Base-by-base conservation (phyloP, 1,140 invertebrate genomes). In the Diabrotica undecimpunctata region DNA sequence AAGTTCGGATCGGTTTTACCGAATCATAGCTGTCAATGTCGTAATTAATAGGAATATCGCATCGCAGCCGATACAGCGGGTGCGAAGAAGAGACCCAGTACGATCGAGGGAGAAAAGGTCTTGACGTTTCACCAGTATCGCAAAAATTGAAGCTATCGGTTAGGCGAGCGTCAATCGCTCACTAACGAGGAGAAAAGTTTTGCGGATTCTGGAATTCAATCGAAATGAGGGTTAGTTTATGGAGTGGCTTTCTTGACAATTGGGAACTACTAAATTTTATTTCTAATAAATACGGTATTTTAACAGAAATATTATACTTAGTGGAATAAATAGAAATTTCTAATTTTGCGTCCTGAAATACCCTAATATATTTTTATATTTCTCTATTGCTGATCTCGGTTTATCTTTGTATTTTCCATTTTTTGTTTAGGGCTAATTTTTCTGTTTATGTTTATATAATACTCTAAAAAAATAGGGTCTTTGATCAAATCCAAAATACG, bases 101-200 rank as follows among this genome's bases (percentile, higher is more conserved):
- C 53, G 46, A 50, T 50, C 46, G n/a, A 10, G 46, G n/a, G 9
- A 50, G 9, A 50, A 10, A 10, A 10, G 9, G n/a, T 10, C 9
- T 5, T 50, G 46, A 12, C 46, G n/a, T 54, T 37, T 57, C 37
- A 6, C 8, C 11, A 12, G 55, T 57, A 57, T 5, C 25, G 11
- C n/a, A 57, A 57, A 57, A 57, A 37, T 38, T 7, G 25, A 36
- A 57, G 36, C n/a, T 57, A 57, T 57, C 55, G 55, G 55, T 57
- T 57, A 38, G 35, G 36, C 55, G 41, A 46, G n/a, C n/a, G 55
- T 57, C 55, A 41, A 57, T 57, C 37, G 55, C 36, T 57, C 25
- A 9, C 37, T 57, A 57, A 57, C 38, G 36, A 57, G 54, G 54
- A 13, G 37, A 12, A 9, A 37, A 13, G 37, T 37, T 37, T 25